A percentile compares a stretch with the other conserved stretches of the same genome.
Evolutionary conservation across 2,888 invertebrate species (phyloP).

Genomic region (Drosophila kokeensis): DNA sequence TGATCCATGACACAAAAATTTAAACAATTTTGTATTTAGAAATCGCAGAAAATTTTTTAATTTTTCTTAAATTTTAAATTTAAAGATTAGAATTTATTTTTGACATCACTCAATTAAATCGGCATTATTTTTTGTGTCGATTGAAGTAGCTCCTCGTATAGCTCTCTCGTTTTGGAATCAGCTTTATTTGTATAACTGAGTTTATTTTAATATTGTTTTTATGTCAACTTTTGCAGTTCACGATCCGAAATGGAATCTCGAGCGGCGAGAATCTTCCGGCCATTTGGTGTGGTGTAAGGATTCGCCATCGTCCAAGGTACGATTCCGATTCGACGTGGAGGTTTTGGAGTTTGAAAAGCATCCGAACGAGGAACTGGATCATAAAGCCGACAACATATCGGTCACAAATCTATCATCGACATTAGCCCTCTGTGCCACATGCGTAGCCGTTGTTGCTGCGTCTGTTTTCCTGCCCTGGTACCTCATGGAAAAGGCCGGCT

Average conservation of each 20-base stretch:
- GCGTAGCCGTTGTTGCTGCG: conserved; percentile 83
- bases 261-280: conserved; percentile 85
- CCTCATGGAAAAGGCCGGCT: conserved; percentile 80
- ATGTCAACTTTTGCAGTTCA: conserved; percentile 65
- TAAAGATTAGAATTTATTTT: background rate
- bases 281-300: conserved; percentile 85
- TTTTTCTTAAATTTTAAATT: fast-evolving
- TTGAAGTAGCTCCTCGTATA: no score
- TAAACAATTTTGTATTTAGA: background rate
- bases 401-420: conserved; percentile 79
- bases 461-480: conserved; percentile 85
- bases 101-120: background rate
- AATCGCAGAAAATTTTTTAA: fast-evolving
- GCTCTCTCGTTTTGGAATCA: background rate
- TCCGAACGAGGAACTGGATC: conserved; percentile 83
- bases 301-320: conserved; percentile 84
- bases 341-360: conserved; percentile 85
- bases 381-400: conserved; percentile 67
- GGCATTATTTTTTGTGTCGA: background rate
- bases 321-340: conserved; percentile 85
- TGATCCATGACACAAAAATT: background rate
- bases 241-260: conserved; percentile 85
- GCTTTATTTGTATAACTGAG: background rate
- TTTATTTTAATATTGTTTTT: background rate
- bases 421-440: conserved; percentile 82